Percentiles rank a stretch among this genome's conserved stretches.
Conservation (phyloP, 2,888 invertebrate species). For the Lochmaea capreae region DNA sequence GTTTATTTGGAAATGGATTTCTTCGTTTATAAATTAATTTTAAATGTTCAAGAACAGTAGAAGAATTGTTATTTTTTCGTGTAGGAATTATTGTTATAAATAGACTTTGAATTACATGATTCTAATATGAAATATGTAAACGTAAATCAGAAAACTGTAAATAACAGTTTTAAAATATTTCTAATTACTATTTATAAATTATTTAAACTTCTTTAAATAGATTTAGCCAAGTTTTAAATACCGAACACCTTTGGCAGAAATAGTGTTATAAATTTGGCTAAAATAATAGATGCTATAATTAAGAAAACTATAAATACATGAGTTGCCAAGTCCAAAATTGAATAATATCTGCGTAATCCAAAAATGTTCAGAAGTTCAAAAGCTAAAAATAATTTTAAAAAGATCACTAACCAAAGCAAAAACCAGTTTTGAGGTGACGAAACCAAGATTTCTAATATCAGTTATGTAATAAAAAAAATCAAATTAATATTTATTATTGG, state of each 20-base stretch:
- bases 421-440: no score
- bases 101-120: background rate
- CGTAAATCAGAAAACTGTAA: background rate
- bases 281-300: conserved; percentile 7
- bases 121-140: background rate
- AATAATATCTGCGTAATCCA: conserved; percentile 11
- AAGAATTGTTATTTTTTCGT: background rate
- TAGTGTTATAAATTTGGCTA: conserved; percentile 8
- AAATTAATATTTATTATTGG: no score
- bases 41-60: background rate
- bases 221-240: conserved; percentile 16
- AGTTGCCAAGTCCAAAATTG: conserved; percentile 20
- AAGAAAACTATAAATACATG: conserved; percentile 15
- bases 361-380: conserved; percentile 12
- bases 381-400: background rate
- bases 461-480: no score
- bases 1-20: no score
- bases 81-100: background rate
- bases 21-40: background rate
- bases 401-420: no score
- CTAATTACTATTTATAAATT: background rate
- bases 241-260: conserved; percentile 9
- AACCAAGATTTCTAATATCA: no score
- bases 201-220: background rate
- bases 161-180: background rate